Conservation (phyloP, 2,797 vertebrate genomes). For the Tragopan temminckii region DNA sequence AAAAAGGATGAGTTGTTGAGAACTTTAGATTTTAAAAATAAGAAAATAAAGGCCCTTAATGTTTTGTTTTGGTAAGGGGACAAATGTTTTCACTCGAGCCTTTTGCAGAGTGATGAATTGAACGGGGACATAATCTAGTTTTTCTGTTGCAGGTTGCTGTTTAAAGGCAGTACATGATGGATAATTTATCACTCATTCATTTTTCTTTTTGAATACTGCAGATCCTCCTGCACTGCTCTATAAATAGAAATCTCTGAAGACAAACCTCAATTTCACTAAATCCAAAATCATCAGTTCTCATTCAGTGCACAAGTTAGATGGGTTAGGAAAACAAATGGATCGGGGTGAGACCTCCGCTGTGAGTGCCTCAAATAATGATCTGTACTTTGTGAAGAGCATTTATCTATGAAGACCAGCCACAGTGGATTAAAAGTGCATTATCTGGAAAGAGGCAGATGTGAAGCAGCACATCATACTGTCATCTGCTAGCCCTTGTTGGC, state of each 20-base stretch:
- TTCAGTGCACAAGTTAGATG: neutral
- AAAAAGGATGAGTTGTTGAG: neutral
- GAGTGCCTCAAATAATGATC: neutral
- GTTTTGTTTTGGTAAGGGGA: neutral
- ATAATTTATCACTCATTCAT: conserved; percentile 33
- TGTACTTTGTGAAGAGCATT: neutral
- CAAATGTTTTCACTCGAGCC: neutral
- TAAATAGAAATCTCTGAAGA: conserved; percentile 49
- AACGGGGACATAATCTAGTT: neutral
- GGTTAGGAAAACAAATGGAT: neutral
- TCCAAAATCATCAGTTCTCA: neutral
- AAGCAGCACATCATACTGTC: neutral
- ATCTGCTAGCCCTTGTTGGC: neutral
- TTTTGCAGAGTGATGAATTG: conserved; percentile 1
- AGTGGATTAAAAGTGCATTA: neutral
- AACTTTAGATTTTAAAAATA: neutral
- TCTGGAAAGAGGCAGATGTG: neutral
- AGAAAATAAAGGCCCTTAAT: neutral
- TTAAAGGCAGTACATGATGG: neutral
- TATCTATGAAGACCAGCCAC: neutral
- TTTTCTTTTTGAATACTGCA: conserved; percentile 18
- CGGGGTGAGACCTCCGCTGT: neutral
- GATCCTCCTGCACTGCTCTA: neutral
- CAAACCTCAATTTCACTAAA: neutral
- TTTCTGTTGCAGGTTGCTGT: conserved; percentile 15